These are phyloP conservation scores for Arctopsyche grandis DNA, from an alignment of 1,140 invertebrate species.

Conservation along the genomic window DNA sequence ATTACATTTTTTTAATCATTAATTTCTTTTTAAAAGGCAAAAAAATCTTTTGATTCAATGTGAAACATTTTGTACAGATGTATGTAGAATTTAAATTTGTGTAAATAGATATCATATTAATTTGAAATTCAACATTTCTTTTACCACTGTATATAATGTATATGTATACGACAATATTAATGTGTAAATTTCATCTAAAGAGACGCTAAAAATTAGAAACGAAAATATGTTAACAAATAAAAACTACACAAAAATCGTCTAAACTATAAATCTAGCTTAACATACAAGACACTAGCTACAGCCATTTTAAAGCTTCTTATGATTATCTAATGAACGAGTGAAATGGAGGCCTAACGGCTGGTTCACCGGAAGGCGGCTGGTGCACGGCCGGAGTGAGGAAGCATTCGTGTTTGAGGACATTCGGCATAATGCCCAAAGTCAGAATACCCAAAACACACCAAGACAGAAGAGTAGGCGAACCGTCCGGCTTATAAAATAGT, in stretches of 20 bases:
- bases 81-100: constrained; percentile 16
- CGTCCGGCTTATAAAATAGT: constrained; percentile 51
- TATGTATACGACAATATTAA: background rate
- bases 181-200: constrained; percentile 52
- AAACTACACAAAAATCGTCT: constrained; percentile 47
- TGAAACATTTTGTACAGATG: background rate
- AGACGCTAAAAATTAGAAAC: constrained; percentile 28
- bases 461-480: constrained; percentile 51
- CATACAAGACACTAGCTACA: constrained; percentile 55
- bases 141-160: constrained; percentile 13
- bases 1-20: background rate
- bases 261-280: constrained; percentile 52
- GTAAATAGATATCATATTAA: constrained; percentile 16
- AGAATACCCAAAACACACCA: background rate
- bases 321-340: constrained; percentile 53
- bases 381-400: constrained; percentile 15
- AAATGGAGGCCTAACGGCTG: constrained; percentile 33
- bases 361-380: background rate
- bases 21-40: background rate
- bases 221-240: constrained; percentile 7
- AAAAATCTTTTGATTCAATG: background rate
- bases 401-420: background rate
- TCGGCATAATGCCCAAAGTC: background rate
- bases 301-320: constrained; percentile 55
- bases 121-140: background rate